A percentile compares a stretch with the other conserved stretches of the same genome.
phyloP scores from a whole-genome alignment of 2,888 invertebrate species.

The Liposcelis brunnea region DNA sequence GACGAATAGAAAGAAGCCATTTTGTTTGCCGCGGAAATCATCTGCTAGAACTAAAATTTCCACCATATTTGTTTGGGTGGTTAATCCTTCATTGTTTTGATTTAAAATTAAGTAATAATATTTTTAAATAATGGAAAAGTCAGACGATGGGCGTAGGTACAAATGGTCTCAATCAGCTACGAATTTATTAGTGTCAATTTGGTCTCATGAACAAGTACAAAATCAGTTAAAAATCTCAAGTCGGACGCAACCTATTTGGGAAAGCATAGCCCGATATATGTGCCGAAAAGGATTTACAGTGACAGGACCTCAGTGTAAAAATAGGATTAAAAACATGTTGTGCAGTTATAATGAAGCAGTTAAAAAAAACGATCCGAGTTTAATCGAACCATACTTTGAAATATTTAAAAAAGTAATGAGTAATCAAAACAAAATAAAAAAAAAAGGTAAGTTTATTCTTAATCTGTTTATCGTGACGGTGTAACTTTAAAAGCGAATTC shows the following conservation, averaged over 20 bases:
- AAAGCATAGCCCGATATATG: constrained; percentile 25
- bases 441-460: constrained; percentile 3
- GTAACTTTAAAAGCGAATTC: too few relatives aligned
- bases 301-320: constrained; percentile 25
- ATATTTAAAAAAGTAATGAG: constrained; percentile 1
- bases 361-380: background rate
- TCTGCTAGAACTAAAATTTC: too few relatives aligned
- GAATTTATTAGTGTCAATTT: constrained; percentile 25
- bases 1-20: too few relatives aligned
- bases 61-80: too few relatives aligned
- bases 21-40: too few relatives aligned
- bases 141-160: constrained; percentile 19
- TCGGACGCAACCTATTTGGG: constrained; percentile 26
- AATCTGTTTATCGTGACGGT: too few relatives aligned
- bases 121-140: too few relatives aligned
- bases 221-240: constrained; percentile 24
- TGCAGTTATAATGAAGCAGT: constrained; percentile 25
- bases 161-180: constrained; percentile 27
- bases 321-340: constrained; percentile 26
- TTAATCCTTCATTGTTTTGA: too few relatives aligned
- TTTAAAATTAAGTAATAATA: too few relatives aligned
- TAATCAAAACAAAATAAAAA: background rate
- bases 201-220: constrained; percentile 27
- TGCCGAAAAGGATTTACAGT: constrained; percentile 26
- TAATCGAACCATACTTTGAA: constrained; percentile 1